A percentile compares a stretch with the other conserved stretches of the same genome.
These are phyloP conservation scores for Phaethornis superciliosus DNA, from an alignment of 2,113 vertebrate species.

Conservation along the genomic window DNA sequence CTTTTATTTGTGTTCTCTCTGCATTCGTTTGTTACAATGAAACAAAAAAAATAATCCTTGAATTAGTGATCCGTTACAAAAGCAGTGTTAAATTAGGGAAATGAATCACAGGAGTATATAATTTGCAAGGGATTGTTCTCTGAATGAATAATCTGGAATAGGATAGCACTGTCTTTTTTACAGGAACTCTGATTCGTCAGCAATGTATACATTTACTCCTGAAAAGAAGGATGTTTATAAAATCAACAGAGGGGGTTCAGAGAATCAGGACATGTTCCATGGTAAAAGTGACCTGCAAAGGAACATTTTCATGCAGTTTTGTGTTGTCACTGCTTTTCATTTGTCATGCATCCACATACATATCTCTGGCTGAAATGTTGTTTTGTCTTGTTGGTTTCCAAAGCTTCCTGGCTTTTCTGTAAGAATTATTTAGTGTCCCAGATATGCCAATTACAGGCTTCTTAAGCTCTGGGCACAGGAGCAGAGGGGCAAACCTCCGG, in stretches of 20 bases:
- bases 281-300: background rate
- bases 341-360: background rate
- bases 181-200: background rate
- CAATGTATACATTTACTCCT: background rate
- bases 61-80: background rate
- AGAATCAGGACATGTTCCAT: background rate
- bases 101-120: background rate
- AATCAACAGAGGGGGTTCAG: background rate
- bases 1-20: background rate
- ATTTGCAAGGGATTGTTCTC: background rate
- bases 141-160: background rate
- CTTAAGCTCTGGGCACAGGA: background rate
- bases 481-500: constrained; percentile 18
- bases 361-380: background rate
- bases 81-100: background rate
- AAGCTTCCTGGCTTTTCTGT: background rate
- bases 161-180: background rate
- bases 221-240: background rate
- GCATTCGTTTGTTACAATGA: background rate
- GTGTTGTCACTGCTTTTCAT: background rate
- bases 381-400: constrained; percentile 25
- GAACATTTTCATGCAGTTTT: background rate
- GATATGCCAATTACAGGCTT: constrained; percentile 53
- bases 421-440: constrained; percentile 51
- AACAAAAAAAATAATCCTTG: background rate